Evolutionary conservation across 1,140 invertebrate genomes (phyloP), one percentile per base, ranked within the genome.

Genomic region (Neuroterus valhalla): DNA sequence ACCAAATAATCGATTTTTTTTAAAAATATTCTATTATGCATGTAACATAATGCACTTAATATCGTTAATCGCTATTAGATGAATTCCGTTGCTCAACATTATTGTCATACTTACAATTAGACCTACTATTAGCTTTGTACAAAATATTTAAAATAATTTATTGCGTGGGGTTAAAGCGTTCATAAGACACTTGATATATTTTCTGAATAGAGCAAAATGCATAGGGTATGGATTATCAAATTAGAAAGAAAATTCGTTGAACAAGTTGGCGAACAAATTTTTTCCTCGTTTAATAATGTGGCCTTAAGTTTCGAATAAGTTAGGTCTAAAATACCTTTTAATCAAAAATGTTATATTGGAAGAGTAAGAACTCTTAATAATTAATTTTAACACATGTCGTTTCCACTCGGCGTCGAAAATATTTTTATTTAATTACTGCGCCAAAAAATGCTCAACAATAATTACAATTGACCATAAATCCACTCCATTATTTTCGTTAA

Each of bases 71-170:
- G 5, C n/a, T 31, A n/a, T 62, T 23, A 62, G 31, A 62, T 31
- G 1, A 62, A 52, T 52, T 21, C 5, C 50, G 23, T n/a, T 62
- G 55, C 55, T 62, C 55, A 62, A 62, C n/a, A 23, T 38, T 31
- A 62, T 31, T 62, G 23, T 62, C 26, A 62, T 14, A 55, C 31
- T n/a, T 31, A 62, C 5, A 31, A n/a, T 48, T 48, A 17, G 21
- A n/a, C 0, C n/a, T 38, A 62, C n/a, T 26, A 23, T 31, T 31
- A 55, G 21, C 15, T n/a, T 26, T 62, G 55, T 62, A 31, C 11
- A 62, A 62, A 62, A 38, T 31, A 31, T 62, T 31, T 62, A 5
- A 62, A 62, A 62, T 62, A 26, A 38, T 31, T n/a, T 62, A 62
- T 62, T 31, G 31, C 23, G 15, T 26, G 5, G 14, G 8, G 23